phyloP scores from a whole-genome alignment of 2,113 vertebrate species.

The Toxotes chatareus region DNA sequence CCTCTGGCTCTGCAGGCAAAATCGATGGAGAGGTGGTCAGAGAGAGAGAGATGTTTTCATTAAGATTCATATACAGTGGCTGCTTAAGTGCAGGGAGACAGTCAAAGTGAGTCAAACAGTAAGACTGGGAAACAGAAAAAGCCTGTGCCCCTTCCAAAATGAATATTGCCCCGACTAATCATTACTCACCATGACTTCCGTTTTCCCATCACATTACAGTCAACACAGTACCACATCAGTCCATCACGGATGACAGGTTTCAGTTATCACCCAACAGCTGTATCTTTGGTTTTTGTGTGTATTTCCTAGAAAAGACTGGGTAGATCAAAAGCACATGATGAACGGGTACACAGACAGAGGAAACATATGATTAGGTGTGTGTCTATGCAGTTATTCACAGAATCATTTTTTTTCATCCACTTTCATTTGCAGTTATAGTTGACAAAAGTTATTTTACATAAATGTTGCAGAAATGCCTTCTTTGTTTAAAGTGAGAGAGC shows the following conservation, averaged over 20 bases:
- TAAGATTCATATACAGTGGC: conserved; percentile 56
- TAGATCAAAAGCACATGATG: background rate
- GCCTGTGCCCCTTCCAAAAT: background rate
- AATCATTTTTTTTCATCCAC: background rate
- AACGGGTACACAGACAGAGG: background rate
- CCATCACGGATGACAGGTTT: background rate
- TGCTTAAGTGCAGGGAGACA: conserved; percentile 37
- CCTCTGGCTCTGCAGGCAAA: conserved; percentile 30
- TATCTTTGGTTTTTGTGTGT: background rate
- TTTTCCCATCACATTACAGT: conserved; percentile 43
- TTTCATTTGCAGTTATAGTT: background rate
- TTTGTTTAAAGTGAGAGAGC: background rate
- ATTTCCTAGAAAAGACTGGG: background rate
- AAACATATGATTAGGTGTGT: background rate
- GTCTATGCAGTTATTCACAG: background rate
- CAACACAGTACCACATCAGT: background rate
- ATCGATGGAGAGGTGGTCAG: conserved; percentile 62
- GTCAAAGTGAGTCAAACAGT: background rate
- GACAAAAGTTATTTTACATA: background rate
- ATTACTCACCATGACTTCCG: conserved; percentile 48
- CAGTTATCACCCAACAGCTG: conserved; percentile 1
- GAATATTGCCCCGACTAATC: conserved; percentile 5
- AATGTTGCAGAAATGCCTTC: background rate
- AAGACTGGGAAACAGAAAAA: background rate
- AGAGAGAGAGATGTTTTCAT: conserved; percentile 68